These are phyloP conservation scores for Carettochelys insculpta DNA, from an alignment of 2,113 vertebrate species.

Conservation along the genomic window DNA sequence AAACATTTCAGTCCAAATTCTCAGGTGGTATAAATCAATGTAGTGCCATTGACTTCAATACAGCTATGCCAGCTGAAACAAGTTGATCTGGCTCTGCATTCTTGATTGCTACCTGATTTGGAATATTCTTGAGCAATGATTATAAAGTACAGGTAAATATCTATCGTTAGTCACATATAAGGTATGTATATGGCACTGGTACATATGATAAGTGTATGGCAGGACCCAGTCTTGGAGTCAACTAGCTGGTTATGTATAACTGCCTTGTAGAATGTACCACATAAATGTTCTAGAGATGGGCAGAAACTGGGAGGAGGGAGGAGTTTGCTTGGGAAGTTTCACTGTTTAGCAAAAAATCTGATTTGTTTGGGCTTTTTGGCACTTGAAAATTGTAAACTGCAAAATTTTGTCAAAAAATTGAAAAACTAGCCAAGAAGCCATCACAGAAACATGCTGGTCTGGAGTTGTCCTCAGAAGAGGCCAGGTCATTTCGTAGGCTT, in stretches of 20 bases:
- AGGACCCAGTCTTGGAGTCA: background rate
- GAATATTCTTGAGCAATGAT: background rate
- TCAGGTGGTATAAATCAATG: background rate
- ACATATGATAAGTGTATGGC: too few species aligned
- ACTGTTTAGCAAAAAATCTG: background rate
- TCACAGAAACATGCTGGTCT: background rate
- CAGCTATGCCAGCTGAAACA: background rate
- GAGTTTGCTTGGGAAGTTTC: background rate
- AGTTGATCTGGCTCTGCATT: background rate
- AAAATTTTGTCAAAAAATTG: background rate
- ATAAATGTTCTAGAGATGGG: background rate
- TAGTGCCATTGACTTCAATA: background rate
- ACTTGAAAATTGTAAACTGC: background rate
- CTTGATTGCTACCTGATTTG: background rate
- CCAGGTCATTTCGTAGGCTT: background rate
- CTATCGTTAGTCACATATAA: background rate
- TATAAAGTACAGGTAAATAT: background rate
- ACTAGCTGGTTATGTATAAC: background rate
- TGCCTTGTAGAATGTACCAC: too few species aligned
- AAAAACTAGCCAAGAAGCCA: background rate
- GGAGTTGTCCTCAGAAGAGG: background rate
- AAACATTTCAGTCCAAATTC: background rate
- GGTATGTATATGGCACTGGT: background rate
- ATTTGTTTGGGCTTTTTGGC: background rate
- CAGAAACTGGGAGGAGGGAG: background rate